Evolutionary conservation across 2,113 vertebrate genomes (phyloP), one percentile per base, ranked within the genome.

Genomic region (Scomber japonicus): DNA sequence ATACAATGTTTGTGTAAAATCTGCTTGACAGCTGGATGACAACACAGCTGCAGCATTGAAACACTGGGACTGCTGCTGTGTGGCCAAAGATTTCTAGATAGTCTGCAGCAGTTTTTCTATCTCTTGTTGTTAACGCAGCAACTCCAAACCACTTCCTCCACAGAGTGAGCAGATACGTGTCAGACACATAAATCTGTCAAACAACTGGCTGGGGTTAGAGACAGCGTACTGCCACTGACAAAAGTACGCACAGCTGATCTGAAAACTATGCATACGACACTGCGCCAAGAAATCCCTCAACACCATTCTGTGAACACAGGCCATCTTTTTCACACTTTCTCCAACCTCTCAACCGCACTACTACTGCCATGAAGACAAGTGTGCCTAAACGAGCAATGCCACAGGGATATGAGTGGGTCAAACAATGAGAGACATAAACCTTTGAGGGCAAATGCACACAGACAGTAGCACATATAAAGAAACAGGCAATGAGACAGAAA

Each of bases 1-100:
- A 70, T 79, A 44, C 84, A 75, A 55, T 16, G 14, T 55, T 86
- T 60, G 86, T 73, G 80, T 72, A 84, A 90, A 90, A 90, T 90
- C 55, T 55, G 70, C 69, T 72, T 78, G 84, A 91, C 90, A 85
- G 87, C 77, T 80, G 79, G 65, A 75, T 40, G 72, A 66, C 74
- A 74, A 35, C 74, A 55, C 62, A 75, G 76, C 82, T 86, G 81
- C 68, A 80, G 69, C 64, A 84, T 75, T 50, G 61, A 53, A 35
- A 14, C 54, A 55, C 60, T 4, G 12, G 1, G 56, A 1, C 65
- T 46, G 75, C 81, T 53, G 66, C 64, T 61, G 71, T 11, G 2
- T 17, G 27, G 62, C 71, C 60, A 12, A 51, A 66, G 60, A 64
- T 76, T 61, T 60, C 69, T 51, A 45, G 66, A 59, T 44, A n/a